Base-by-base conservation (phyloP, 30 jellyfish, hydroid and myxozoan species). In the Clytia hemisphaerica region DNA sequence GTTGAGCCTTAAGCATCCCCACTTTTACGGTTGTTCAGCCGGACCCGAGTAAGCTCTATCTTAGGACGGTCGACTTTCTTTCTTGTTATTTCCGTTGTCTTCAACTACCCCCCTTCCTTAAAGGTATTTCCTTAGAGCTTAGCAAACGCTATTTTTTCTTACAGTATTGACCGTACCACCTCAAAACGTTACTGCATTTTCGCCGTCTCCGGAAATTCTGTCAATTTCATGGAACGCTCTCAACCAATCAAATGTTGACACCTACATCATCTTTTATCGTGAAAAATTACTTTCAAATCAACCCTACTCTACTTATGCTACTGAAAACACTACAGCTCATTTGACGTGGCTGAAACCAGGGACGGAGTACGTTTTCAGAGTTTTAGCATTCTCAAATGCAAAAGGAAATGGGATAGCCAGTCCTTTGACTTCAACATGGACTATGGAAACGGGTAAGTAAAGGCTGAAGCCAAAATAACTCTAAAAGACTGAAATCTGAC, bases 331-430 rank as follows among this genome's bases (percentile, higher is more conserved):
- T 32, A 49, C 82, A 2, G 73, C 77, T 12, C 37, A 57, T 18
- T 24, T 82, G 14, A n/a, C 34, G 30, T 83, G 77, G 24, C 37
- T 82, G 38, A 15, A 62, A 15, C 72, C 88, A 2, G 88, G 72
- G 0, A 72, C 88, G 31, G 45, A 36, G 14, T 82, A 82, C 75
- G 65, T 68, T 4, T 7, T 82, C 27, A 28, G 94, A 25, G 94
- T 82, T 46, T 68, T 82, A 49, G 94, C 94, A 2, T 82, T 72
- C 44, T 72, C 63, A n/a, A n/a, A n/a, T n/a, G 38, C 36, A 16
- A 65, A 72, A 14, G 94, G 94, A 9, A 65, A 72, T 72, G 94
- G 94, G 12, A 67, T 82, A 28, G 88, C 94, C 6, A 62, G 84
- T 36, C 48, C 62, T 21, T 64, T 32, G 28, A n/a, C 62, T 4